Percentiles rank a stretch among this genome's conserved stretches.
Conservation (phyloP, 1,140 invertebrate species). For the Microvelia longipes region DNA sequence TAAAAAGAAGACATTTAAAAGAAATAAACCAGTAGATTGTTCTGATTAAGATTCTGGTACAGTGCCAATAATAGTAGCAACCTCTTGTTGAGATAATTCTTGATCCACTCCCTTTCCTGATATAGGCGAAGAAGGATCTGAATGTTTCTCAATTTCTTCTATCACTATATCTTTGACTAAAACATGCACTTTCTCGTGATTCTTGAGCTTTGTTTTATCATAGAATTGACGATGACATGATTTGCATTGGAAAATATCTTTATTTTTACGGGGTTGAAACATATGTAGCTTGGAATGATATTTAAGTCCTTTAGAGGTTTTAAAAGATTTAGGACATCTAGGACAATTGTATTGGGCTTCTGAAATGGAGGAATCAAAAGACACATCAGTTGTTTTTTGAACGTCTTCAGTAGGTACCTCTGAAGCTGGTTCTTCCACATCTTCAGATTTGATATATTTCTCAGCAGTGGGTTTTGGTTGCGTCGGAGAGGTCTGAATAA, state of each 20-base stretch:
- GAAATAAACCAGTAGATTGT: too few relatives aligned
- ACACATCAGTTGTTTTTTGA: too few relatives aligned
- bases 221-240: slow-evolving; percentile 5
- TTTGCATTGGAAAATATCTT: not conserved
- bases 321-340: not conserved
- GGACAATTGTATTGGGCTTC: not conserved
- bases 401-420: too few relatives aligned
- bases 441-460: too few relatives aligned
- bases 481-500: not conserved
- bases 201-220: slow-evolving; percentile 3
- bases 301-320: not conserved
- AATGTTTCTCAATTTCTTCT: not conserved
- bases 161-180: not conserved
- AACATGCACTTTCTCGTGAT: slow-evolving; percentile 8
- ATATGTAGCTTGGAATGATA: not conserved
- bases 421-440: too few relatives aligned
- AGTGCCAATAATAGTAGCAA: too few relatives aligned
- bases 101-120: too few relatives aligned
- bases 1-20: too few relatives aligned
- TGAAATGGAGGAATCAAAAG: too few relatives aligned
- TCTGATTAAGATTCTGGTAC: too few relatives aligned
- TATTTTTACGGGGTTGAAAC: not conserved
- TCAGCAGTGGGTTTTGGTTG: too few relatives aligned
- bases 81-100: too few relatives aligned
- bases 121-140: not conserved